phyloP scores from a whole-genome alignment of 2,888 invertebrate genomes.

The Cosmia trapezina region DNA sequence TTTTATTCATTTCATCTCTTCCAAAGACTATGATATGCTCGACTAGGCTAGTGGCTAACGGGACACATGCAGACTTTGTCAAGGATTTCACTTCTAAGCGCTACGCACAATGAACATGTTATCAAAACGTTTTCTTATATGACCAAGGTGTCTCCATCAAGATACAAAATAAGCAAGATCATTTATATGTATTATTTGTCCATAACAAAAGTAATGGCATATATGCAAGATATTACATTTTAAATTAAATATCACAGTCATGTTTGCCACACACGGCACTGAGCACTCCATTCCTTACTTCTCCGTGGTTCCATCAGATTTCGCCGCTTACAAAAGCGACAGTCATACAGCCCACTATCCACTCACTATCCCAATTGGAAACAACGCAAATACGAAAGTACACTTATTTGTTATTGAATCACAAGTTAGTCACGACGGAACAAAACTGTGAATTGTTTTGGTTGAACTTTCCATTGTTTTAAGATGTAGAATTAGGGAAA shows the following conservation, averaged over 20 bases:
- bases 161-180: neutral
- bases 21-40: no score
- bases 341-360: constrained; percentile 31
- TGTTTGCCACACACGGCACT: neutral
- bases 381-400: constrained; percentile 43
- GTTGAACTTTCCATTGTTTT: neutral
- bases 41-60: no score
- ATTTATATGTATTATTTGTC: neutral
- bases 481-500: neutral
- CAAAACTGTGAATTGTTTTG: constrained; percentile 4
- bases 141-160: no score
- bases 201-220: neutral
- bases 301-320: constrained; percentile 17
- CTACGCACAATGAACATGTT: neutral
- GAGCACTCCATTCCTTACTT: constrained; percentile 25
- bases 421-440: constrained; percentile 36
- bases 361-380: constrained; percentile 35
- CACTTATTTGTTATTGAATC: constrained; percentile 38
- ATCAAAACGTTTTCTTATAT: neutral
- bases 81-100: neutral
- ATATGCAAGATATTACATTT: neutral
- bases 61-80: neutral
- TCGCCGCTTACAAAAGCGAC: constrained; percentile 30
- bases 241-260: neutral
- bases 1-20: no score